Evolutionary conservation across 2,888 invertebrate species (phyloP).

Genomic region (Conchocele bisecta): DNA sequence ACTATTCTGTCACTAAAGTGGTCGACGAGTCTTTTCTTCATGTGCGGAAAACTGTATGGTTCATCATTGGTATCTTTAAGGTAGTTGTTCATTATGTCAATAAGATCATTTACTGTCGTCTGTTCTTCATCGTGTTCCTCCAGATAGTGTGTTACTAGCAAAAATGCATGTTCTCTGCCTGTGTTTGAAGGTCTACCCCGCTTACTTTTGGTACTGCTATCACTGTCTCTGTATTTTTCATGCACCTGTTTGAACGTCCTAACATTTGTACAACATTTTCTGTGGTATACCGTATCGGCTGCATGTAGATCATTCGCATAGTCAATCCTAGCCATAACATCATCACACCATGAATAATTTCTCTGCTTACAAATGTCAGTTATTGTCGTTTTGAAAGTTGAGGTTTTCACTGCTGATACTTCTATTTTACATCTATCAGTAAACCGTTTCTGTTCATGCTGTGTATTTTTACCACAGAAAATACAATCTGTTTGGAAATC

Average conservation of each 20-base stretch:
- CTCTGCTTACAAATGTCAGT: constrained; percentile 11
- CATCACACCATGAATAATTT: constrained; percentile 21
- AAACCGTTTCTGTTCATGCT: not conserved
- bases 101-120: constrained; percentile 6
- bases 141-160: not conserved
- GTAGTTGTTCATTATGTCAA: not conserved
- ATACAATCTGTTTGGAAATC: not conserved
- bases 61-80: not conserved
- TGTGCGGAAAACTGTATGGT: constrained; percentile 17
- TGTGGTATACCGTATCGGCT: constrained; percentile 23
- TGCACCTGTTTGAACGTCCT: constrained; percentile 10
- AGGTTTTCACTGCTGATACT: not conserved
- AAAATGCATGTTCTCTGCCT: not conserved
- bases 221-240: not conserved
- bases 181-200: constrained; percentile 5
- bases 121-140: constrained; percentile 6
- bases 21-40: constrained; percentile 36
- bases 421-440: not conserved
- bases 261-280: constrained; percentile 6
- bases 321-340: constrained; percentile 15
- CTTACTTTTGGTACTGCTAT: not conserved
- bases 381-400: constrained; percentile 8
- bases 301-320: constrained; percentile 12
- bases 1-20: constrained; percentile 50
- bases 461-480: constrained; percentile 7